Conservation (phyloP, 2,113 vertebrate species). For the Hyperopisus bebe region DNA sequence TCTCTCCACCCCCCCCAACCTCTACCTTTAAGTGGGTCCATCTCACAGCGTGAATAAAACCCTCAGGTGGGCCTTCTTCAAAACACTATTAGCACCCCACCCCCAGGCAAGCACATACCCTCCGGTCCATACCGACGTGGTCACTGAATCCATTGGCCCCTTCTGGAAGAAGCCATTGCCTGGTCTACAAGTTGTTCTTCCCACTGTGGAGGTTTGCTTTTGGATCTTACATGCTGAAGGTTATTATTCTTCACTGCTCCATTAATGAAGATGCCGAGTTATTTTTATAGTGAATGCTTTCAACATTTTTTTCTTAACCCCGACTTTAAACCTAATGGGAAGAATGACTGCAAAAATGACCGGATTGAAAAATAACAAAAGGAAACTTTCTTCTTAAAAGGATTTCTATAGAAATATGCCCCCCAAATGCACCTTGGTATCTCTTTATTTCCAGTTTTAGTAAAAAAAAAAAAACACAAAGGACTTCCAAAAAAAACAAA, state of each 20-base stretch:
- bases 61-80: slow-evolving; percentile 49
- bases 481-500: not conserved
- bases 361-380: not conserved
- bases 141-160: slow-evolving; percentile 40
- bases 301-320: not conserved
- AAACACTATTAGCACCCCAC: slow-evolving; percentile 52
- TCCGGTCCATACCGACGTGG: not conserved
- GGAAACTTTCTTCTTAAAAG: not conserved
- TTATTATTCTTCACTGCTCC: not conserved
- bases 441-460: not conserved
- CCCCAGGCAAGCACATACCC: slow-evolving; percentile 29
- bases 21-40: slow-evolving; percentile 38
- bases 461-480: not conserved
- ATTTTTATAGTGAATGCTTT: not conserved
- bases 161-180: slow-evolving; percentile 38
- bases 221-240: not conserved
- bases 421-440: not conserved
- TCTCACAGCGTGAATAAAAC: slow-evolving; percentile 37
- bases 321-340: not conserved
- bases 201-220: slow-evolving; percentile 5
- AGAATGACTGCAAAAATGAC: not conserved
- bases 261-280: not conserved
- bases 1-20: slow-evolving; percentile 1
- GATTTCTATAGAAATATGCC: not conserved
- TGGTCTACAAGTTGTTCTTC: slow-evolving; percentile 19